Conservation (phyloP, 2,797 vertebrate species). For the Pseudocheirus occidentalis region DNA sequence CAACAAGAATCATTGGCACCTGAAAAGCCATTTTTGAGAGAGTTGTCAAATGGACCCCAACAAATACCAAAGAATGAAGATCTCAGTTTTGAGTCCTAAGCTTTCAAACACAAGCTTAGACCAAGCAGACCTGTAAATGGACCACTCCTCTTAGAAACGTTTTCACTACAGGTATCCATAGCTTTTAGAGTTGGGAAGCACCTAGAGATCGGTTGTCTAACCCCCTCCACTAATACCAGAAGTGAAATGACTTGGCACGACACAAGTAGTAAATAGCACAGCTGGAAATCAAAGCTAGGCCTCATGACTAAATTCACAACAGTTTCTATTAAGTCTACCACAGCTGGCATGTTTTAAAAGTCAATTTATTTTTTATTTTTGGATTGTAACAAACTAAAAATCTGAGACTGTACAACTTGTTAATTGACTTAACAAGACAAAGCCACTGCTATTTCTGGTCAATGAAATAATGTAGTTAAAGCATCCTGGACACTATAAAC, state of each 20-base stretch:
- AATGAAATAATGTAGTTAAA: neutral
- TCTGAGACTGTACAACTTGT: neutral
- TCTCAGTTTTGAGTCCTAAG: neutral
- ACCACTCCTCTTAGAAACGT: neutral
- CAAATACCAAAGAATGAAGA: neutral
- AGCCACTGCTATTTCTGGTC: neutral
- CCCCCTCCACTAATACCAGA: neutral
- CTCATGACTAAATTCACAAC: neutral
- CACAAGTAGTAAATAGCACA: neutral
- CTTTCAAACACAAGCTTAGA: neutral
- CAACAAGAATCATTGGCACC: constrained; percentile 95
- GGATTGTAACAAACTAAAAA: neutral
- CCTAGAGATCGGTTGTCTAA: neutral
- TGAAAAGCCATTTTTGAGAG: constrained; percentile 72
- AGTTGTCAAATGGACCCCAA: neutral
- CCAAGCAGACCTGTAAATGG: neutral
- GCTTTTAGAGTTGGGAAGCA: neutral
- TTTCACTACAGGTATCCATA: neutral
- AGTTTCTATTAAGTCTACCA: neutral
- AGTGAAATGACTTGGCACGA: neutral
- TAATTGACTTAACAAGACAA: neutral
- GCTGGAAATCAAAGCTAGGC: neutral
- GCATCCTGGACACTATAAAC: too few species aligned
- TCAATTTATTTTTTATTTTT: neutral
- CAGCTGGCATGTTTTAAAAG: neutral